Evolutionary conservation across 2,888 invertebrate genomes (phyloP).

Genomic region (Pyralis farinalis): DNA sequence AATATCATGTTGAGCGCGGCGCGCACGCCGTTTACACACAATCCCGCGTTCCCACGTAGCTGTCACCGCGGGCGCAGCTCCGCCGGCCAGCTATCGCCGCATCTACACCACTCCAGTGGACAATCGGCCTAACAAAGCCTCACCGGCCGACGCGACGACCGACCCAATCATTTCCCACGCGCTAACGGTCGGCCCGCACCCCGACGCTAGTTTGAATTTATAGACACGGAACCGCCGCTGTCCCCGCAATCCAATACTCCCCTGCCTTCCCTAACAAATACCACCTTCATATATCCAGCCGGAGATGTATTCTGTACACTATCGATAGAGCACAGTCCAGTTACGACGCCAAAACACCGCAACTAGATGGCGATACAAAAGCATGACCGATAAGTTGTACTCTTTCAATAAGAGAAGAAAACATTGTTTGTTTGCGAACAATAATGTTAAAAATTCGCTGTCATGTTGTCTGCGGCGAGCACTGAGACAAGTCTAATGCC

Average conservation of each 20-base stretch:
- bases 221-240: conserved; percentile 56
- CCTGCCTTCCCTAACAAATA: conserved; percentile 34
- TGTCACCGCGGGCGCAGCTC: conserved; percentile 62
- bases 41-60: conserved; percentile 74
- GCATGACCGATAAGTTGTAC: conserved; percentile 73
- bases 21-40: conserved; percentile 54
- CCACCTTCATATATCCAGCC: conserved; percentile 39
- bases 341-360: conserved; percentile 46
- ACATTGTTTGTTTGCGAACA: conserved; percentile 65
- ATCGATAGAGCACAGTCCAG: conserved; percentile 34
- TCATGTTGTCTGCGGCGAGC: conserved; percentile 53
- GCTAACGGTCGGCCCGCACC: conserved; percentile 72
- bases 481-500: conserved; percentile 28
- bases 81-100: conserved; percentile 62
- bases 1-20: conserved; percentile 55
- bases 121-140: conserved; percentile 79
- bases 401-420: conserved; percentile 71
- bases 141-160: conserved; percentile 54
- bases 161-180: conserved; percentile 78
- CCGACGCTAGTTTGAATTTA: conserved; percentile 69
- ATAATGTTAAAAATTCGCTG: conserved; percentile 52
- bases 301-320: conserved; percentile 52
- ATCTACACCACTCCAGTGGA: conserved; percentile 76
- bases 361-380: conserved; percentile 72
- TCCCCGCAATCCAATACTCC: conserved; percentile 52